These are phyloP conservation scores for Poeciliopsis presidionis DNA, from an alignment of 2,797 vertebrate species.

Conservation along the genomic window DNA sequence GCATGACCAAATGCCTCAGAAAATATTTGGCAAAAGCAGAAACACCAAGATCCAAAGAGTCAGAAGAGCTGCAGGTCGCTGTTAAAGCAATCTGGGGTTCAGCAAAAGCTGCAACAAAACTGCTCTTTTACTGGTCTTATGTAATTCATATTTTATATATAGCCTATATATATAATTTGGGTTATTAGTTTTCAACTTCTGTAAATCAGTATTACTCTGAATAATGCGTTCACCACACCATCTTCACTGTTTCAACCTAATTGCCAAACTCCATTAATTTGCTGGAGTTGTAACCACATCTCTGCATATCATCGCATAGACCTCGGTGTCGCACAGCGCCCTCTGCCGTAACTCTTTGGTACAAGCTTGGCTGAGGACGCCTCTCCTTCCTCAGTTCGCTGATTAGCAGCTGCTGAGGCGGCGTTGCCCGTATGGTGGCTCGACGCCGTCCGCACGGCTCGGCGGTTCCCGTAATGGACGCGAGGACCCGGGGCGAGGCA, in stretches of 20 bases:
- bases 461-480: conserved; percentile 49
- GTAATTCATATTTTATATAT: not conserved
- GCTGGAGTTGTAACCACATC: not conserved
- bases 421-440: not conserved
- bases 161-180: not conserved
- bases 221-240: not conserved
- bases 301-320: not conserved
- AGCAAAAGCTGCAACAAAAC: not conserved
- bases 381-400: conserved; percentile 24
- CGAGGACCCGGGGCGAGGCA: conserved; percentile 45
- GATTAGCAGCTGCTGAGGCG: conserved; percentile 39
- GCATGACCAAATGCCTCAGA: not conserved
- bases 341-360: conserved; percentile 35
- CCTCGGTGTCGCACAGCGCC: conserved; percentile 35
- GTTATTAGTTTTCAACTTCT: not conserved
- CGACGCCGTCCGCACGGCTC: conserved; percentile 21
- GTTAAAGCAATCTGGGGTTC: not conserved
- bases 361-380: conserved; percentile 30
- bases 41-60: not conserved
- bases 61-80: not conserved
- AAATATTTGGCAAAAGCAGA: not conserved
- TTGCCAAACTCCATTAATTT: not conserved
- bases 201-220: not conserved
- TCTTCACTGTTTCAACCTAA: not conserved
- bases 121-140: not conserved